Conservation (phyloP, 1,140 invertebrate genomes). For the Magallana angulata region DNA sequence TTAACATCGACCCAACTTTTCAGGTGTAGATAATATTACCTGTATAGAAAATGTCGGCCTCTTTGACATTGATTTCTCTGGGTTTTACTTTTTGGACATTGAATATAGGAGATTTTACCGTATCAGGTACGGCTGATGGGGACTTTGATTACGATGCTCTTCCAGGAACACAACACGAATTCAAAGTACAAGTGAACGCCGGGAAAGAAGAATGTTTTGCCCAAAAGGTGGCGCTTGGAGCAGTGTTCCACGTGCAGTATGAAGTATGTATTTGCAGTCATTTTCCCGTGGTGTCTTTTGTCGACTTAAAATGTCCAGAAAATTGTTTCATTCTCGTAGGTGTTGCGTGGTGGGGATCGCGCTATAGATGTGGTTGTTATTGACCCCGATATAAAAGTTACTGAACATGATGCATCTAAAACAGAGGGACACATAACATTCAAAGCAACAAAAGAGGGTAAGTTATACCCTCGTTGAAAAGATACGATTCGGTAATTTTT, state of each 20-base stretch:
- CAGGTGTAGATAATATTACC: not conserved
- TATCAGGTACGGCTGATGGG: slow-evolving; percentile 58
- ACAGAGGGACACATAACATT: not conserved
- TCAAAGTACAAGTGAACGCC: slow-evolving; percentile 71
- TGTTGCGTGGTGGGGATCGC: not conserved
- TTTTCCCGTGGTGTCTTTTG: not conserved
- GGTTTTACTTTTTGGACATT: not conserved
- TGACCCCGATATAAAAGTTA: not conserved
- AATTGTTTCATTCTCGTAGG: not conserved
- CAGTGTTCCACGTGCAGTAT: slow-evolving; percentile 69
- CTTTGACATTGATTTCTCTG: not conserved
- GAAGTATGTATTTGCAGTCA: slow-evolving; percentile 63
- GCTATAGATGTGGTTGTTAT: not conserved
- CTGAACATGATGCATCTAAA: not conserved
- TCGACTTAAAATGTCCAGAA: not conserved
- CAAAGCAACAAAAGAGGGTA: slow-evolving; percentile 5
- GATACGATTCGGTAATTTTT: too few species aligned
- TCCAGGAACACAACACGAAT: slow-evolving; percentile 73
- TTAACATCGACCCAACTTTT: too few species aligned
- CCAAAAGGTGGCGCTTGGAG: slow-evolving; percentile 65
- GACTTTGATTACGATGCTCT: slow-evolving; percentile 76
- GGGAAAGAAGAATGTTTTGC: slow-evolving; percentile 72
- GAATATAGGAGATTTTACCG: slow-evolving; percentile 28
- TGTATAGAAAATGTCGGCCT: slow-evolving; percentile 23
- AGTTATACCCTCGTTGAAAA: not conserved